Evolutionary conservation across 2,113 vertebrate species (phyloP).

Genomic region (Cinclus cinclus): DNA sequence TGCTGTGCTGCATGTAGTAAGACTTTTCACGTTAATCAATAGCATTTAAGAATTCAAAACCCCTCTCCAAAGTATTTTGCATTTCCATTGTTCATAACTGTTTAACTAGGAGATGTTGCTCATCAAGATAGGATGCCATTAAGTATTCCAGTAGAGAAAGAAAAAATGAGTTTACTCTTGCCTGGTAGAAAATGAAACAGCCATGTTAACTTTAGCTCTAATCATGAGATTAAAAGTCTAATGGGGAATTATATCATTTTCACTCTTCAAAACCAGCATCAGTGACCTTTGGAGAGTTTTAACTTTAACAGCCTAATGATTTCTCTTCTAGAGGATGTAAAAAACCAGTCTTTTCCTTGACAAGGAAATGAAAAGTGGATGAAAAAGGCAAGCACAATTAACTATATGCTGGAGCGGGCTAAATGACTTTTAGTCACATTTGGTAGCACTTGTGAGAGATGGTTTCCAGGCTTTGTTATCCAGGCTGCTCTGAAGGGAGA

Average conservation of each 20-base stretch:
- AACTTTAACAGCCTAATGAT: conserved; percentile 15
- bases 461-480: not conserved
- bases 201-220: conserved; percentile 55
- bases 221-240: conserved; percentile 61
- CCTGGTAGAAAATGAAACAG: conserved; percentile 47
- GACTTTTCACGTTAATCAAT: not conserved
- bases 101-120: conserved; percentile 42
- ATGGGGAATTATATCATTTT: conserved; percentile 51
- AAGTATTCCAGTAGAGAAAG: conserved; percentile 22
- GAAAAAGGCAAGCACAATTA: not conserved
- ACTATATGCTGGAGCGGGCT: accelerated
- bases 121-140: conserved; percentile 36
- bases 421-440: not conserved
- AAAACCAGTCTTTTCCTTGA: not conserved
- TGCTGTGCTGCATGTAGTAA: not conserved
- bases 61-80: not conserved
- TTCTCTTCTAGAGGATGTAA: not conserved
- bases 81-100: not conserved
- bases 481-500: not conserved
- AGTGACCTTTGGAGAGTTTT: conserved; percentile 55
- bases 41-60: not conserved
- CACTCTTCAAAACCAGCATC: conserved; percentile 42
- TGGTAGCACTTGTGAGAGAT: not conserved
- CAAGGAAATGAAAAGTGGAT: not conserved
- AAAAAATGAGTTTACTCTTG: conserved; percentile 43